Percentiles rank a stretch among this genome's conserved stretches.
Conservation (phyloP, 2,113 vertebrate genomes). For the Chaetorhynchus papuensis region DNA sequence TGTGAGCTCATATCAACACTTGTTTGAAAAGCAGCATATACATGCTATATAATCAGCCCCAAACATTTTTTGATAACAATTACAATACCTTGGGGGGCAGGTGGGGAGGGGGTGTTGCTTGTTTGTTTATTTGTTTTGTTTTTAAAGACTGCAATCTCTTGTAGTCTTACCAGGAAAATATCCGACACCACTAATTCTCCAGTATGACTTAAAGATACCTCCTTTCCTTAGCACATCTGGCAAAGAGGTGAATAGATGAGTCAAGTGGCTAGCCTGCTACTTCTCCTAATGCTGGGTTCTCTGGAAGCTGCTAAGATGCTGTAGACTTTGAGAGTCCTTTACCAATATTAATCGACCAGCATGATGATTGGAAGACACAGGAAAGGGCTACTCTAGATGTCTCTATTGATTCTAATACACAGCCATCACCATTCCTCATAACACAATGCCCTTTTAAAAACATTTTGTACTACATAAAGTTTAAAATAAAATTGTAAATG, state of each 20-base stretch:
- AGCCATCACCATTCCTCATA: constrained; percentile 15
- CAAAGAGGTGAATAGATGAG: neutral
- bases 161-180: neutral
- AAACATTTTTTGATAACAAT: neutral
- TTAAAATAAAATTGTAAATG: constrained; percentile 49
- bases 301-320: constrained; percentile 2
- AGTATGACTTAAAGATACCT: neutral
- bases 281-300: neutral
- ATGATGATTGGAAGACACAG: constrained; percentile 22
- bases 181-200: neutral
- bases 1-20: neutral
- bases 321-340: constrained; percentile 48
- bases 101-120: too few species aligned
- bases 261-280: neutral
- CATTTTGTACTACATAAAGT: neutral
- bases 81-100: neutral
- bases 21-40: neutral
- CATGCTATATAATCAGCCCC: neutral
- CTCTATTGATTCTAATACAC: constrained; percentile 7
- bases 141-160: neutral
- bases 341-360: neutral
- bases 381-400: constrained; percentile 8
- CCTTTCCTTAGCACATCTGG: neutral
- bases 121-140: neutral
- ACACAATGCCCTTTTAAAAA: constrained; percentile 30